Evolutionary conservation across 2,888 invertebrate species (phyloP), one percentile per base, ranked within the genome.

Genomic region (Drosophila anomalata): DNA sequence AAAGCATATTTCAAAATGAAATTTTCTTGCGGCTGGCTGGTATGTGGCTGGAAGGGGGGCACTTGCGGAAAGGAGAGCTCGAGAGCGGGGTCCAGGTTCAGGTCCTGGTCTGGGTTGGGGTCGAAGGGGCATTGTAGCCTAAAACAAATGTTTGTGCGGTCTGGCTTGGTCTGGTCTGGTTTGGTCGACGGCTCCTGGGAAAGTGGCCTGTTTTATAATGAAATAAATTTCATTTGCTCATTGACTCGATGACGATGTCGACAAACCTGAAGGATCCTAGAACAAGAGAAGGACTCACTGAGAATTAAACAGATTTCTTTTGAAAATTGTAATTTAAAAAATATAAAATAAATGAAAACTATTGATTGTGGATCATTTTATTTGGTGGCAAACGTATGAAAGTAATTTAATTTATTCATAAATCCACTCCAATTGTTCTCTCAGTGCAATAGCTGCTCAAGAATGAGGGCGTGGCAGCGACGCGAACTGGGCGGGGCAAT

Each of bases 191-290:
- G 54, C 44, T 47, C 46, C 48, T 50, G 62, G 52, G 47, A 47
- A 44, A 57, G 61, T 62, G 67, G 75, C 70, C 63, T 57, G 73
- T 69, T 86, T 86, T 75, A 87, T 82, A 79, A 82, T 73, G 83
- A 87, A 87, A 87, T 83, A 81, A 85, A 87, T 85, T 79, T 85
- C 75, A 85, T 83, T 85, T 87, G 87, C 79, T 81, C 82, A 87
- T 83, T 83, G 85, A 85, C 77, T 87, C 85, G 85, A 84, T 70
- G 69, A 70, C 72, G 70, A 71, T 70, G 69, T 71, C 61, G 71
- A 61, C 61, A 51, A 65, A 65, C 65, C 66, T 55, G 73, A 77
- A 75, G 75, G 68, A 72, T 60, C 14, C 61, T 33, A 14, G 67
- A 68, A 72, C 65, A 69, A 66, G 71, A 42, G 12, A 3, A 20